These are phyloP conservation scores for Hydrochoerus hydrochaeris DNA, from an alignment of 2,113 vertebrate genomes.

Conservation along the genomic window DNA sequence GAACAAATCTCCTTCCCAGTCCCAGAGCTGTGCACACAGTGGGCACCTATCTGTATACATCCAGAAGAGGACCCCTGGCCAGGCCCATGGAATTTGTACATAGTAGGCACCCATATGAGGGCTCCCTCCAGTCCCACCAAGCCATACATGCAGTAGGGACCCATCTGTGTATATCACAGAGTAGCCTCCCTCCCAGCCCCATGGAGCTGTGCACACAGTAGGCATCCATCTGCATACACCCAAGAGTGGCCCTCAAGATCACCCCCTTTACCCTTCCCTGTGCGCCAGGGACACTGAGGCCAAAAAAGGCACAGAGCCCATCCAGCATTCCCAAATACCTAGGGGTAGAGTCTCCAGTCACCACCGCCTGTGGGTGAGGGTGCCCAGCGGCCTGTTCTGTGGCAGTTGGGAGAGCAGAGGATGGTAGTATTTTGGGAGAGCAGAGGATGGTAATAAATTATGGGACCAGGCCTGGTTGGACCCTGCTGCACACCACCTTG, in stretches of 20 bases:
- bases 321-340: accelerated
- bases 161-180: neutral
- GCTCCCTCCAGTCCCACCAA: neutral
- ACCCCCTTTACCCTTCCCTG: neutral
- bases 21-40: neutral
- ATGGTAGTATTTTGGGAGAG: neutral
- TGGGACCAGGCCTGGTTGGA: neutral
- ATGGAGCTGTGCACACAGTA: neutral
- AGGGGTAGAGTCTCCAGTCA: neutral
- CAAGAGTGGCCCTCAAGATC: neutral
- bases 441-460: neutral
- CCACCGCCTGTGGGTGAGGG: neutral
- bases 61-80: too few species aligned
- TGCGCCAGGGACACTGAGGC: neutral
- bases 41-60: neutral
- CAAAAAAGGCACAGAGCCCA: neutral
- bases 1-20: neutral
- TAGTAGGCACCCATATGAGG: neutral
- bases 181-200: neutral
- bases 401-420: neutral
- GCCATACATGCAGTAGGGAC: neutral
- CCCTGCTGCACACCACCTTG: neutral
- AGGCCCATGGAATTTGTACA: too few species aligned
- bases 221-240: neutral
- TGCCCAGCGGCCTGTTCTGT: neutral